Evolutionary conservation across 37 sponge, comb jelly and placozoan species (phyloP).

Genomic region (Halisarca cf. caerulea): DNA sequence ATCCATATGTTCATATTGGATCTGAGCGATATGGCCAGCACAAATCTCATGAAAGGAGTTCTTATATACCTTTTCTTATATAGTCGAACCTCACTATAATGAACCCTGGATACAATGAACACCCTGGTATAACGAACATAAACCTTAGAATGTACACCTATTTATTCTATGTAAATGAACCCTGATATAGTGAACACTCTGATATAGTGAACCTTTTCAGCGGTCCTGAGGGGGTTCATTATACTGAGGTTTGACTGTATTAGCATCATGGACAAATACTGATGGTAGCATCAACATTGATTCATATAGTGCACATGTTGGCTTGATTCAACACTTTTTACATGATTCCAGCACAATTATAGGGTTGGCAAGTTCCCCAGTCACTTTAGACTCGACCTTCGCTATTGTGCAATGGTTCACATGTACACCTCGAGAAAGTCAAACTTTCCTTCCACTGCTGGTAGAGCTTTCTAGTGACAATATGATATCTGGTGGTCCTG

Average conservation of each 20-base stretch:
- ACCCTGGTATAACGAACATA: too few species aligned
- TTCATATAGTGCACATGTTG: not conserved
- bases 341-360: not conserved
- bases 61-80: too few species aligned
- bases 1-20: slow-evolving; percentile 4
- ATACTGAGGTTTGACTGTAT: not conserved
- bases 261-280: slow-evolving; percentile 19
- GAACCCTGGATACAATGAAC: too few species aligned
- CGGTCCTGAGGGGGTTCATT: too few species aligned
- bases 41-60: not conserved
- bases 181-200: too few species aligned
- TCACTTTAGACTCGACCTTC: not conserved
- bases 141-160: too few species aligned
- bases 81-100: too few species aligned
- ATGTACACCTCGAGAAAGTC: not conserved
- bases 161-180: too few species aligned
- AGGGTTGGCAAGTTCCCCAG: not conserved
- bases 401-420: slow-evolving; percentile 7
- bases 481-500: slow-evolving; percentile 1
- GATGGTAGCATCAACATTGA: not conserved
- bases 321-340: not conserved
- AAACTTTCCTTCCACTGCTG: not conserved
- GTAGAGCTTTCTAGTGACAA: not conserved
- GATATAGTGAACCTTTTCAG: too few species aligned
- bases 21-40: not conserved